Percentiles rank a stretch among this genome's conserved stretches.
Conservation (phyloP, 2,888 invertebrate genomes). For the Pristionchus exspectatus region DNA sequence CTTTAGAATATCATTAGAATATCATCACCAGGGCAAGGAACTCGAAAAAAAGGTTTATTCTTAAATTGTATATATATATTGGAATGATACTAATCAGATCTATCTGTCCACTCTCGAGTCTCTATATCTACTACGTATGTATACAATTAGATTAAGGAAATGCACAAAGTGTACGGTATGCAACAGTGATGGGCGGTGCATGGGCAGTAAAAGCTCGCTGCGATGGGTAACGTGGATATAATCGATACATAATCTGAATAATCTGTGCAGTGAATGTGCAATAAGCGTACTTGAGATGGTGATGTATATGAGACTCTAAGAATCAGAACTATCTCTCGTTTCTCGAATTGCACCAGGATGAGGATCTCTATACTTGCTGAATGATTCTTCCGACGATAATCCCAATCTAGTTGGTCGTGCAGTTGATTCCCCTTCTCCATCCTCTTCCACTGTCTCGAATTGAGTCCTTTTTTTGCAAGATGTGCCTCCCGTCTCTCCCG, state of each 20-base stretch:
- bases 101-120: slow-evolving; percentile 9
- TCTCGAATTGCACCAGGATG: slow-evolving; percentile 67
- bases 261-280: neutral
- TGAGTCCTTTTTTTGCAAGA: slow-evolving; percentile 57
- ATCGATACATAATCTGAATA: slow-evolving; percentile 26
- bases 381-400: slow-evolving; percentile 58
- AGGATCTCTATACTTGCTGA: slow-evolving; percentile 69
- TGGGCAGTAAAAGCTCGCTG: neutral
- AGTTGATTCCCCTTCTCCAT: slow-evolving; percentile 60
- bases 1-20: no score
- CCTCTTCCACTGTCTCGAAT: slow-evolving; percentile 69
- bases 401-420: slow-evolving; percentile 64
- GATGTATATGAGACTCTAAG: neutral
- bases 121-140: neutral
- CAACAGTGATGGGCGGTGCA: neutral
- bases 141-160: slow-evolving; percentile 7
- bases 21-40: neutral
- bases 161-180: neutral
- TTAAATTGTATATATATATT: neutral
- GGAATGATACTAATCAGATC: neutral
- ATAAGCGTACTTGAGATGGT: neutral
- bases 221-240: neutral
- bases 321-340: slow-evolving; percentile 65
- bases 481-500: slow-evolving; percentile 58
- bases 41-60: slow-evolving; percentile 18